Base-by-base conservation (phyloP, 2,888 invertebrate genomes). In the Folsomia manolachei region DNA sequence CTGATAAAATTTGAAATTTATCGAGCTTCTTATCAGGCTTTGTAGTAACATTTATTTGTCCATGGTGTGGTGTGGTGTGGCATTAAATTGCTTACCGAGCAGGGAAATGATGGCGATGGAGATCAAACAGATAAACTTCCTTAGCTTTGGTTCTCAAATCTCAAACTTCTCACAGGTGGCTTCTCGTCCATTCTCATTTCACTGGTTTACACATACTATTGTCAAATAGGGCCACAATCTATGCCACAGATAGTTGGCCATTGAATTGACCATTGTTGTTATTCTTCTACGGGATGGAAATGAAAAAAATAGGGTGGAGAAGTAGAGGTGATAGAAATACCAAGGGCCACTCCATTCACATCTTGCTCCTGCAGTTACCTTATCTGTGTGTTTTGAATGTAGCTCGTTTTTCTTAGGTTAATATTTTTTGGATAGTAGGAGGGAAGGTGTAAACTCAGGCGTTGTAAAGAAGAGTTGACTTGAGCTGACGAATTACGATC, bases 141-240 rank as follows among this genome's bases (percentile, higher is more conserved):
- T 39, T 14, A 56, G 21, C 4, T 56, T 56, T 56, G 21, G 52
- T 39, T n/a, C n/a, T n/a, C n/a, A n/a, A n/a, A n/a, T n/a, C n/a
- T n/a, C n/a, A n/a, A n/a, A n/a, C 51, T 25, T 63, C 73, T 73
- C 73, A 73, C 73, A 70, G 73, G 73, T 70, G 73, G 70, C 69
- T 69, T 62, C 64, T 39, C 56, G 27, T 65, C 61, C 52, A 61
- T 39, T 60, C 27, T 60, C 27, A 27, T 70, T 62, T 56, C 60
- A 60, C 60, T 52, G 65, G 65, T 66, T 66, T 66, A 66, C 65
- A 66, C 65, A 21, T 51, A 66, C 52, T 66, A 66, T 66, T 66
- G 65, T 66, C 64, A 25, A 27, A n/a, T n/a, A n/a, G n/a, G n/a
- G n/a, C n/a, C n/a, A n/a, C n/a, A n/a, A n/a, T 26, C 27, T 26